Evolutionary conservation across 2,888 invertebrate genomes (phyloP).

Genomic region (Nysson spinosus): DNA sequence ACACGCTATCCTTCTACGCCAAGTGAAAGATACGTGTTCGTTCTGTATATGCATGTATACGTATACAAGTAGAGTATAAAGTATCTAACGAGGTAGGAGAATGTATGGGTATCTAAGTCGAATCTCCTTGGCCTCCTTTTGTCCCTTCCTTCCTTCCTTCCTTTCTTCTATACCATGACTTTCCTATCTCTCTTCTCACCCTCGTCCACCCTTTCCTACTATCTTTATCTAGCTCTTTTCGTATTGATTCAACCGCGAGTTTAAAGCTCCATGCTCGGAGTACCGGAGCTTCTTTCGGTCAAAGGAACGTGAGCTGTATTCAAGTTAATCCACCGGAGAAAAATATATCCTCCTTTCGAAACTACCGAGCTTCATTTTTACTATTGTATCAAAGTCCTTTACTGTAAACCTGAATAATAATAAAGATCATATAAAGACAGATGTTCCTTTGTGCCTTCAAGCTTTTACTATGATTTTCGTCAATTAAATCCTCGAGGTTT

Average conservation of each 20-base stretch:
- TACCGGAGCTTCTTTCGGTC: conserved; percentile 38
- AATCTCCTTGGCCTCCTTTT: conserved; percentile 69
- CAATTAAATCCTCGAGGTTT: no score
- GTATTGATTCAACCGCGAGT: conserved; percentile 56
- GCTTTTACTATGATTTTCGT: no score
- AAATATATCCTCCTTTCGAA: neutral
- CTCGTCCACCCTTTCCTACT: neutral
- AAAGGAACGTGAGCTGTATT: conserved; percentile 21
- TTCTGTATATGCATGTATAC: neutral
- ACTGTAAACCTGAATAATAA: no score
- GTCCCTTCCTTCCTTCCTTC: conserved; percentile 53
- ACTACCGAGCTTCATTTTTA: neutral
- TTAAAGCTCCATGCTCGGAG: conserved; percentile 42
- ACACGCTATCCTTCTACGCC: conserved; percentile 23
- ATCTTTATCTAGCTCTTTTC: conserved; percentile 6
- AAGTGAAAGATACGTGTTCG: neutral
- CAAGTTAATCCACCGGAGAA: conserved; percentile 3
- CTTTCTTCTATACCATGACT: conserved; percentile 46
- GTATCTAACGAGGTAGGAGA: neutral
- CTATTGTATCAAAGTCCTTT: no score
- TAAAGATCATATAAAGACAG: no score
- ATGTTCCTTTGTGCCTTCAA: no score
- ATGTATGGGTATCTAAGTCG: conserved; percentile 49
- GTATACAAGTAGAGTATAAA: no score
- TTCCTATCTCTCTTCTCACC: conserved; percentile 39